Base-by-base conservation (phyloP, 2,888 invertebrate genomes). In the Lithosia quadra region DNA sequence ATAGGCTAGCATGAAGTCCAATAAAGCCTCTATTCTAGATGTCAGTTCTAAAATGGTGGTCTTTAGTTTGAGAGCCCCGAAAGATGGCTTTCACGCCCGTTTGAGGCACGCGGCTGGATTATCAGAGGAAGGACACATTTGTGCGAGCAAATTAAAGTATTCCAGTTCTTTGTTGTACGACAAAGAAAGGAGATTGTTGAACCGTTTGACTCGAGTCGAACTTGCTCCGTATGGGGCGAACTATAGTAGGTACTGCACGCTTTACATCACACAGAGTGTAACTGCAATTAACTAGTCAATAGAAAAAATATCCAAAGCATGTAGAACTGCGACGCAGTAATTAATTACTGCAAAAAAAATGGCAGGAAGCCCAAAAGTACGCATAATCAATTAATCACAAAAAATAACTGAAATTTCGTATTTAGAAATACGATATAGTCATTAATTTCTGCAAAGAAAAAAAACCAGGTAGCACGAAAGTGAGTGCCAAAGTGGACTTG, bases 371-470 rank as follows among this genome's bases (percentile, higher is more conserved):
- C n/a, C n/a, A n/a, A n/a, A n/a, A n/a, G n/a, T n/a, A n/a, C n/a
- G n/a, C n/a, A n/a, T n/a, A n/a, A n/a, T n/a, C n/a, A n/a, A n/a
- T n/a, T n/a, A n/a, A n/a, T n/a, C n/a, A n/a, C n/a, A n/a, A n/a
- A n/a, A n/a, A n/a, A n/a, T n/a, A n/a, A 36, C 10, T 36, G 8
- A 43, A 18, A 43, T 18, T 7, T 43, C n/a, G 15, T 7, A n/a
- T 49, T 8, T n/a, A n/a, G 49, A 49, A 49, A 49, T 9, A 8
- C 43, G 18, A 43, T n/a, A 1, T 9, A n/a, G 49, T n/a, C n/a
- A 49, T 49, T 49, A n/a, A n/a, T 49, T 49, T 49, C 49, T n/a
- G 49, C 9, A n/a, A 49, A n/a, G 49, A 49, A 49, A 49, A 49
- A 43, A n/a, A 8, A 7, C 43, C 49, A 49, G 49, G 49, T n/a